A percentile compares a stretch with the other conserved stretches of the same genome.
Conservation (phyloP, 2,888 invertebrate genomes). For the Ferdinandea cuprea region DNA sequence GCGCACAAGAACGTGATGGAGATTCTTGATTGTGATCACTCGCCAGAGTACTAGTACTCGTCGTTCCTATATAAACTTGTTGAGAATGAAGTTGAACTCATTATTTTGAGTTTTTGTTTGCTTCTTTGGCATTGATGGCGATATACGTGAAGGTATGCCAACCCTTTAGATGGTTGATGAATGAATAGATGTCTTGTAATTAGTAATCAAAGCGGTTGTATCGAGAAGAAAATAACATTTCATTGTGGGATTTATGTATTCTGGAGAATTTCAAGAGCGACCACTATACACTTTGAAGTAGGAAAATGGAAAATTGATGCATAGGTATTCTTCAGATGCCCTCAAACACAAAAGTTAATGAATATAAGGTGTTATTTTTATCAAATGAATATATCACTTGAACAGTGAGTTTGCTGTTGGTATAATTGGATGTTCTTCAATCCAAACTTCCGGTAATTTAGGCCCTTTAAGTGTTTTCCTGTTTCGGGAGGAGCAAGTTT, state of each 20-base stretch:
- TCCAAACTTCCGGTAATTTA: too few relatives aligned
- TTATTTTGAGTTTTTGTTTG: constrained; percentile 47
- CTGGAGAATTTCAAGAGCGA: background rate
- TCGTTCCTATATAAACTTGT: constrained; percentile 2
- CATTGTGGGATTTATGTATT: constrained; percentile 20
- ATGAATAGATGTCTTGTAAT: constrained; percentile 25
- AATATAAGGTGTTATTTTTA: background rate
- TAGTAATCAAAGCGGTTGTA: constrained; percentile 33
- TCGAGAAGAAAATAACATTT: constrained; percentile 10
- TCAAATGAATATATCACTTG: background rate
- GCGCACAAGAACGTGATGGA: constrained; percentile 63
- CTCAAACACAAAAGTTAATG: background rate
- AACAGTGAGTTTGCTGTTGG: background rate
- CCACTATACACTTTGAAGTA: background rate
- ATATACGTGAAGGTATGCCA: constrained; percentile 9
- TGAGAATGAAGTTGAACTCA: constrained; percentile 59
- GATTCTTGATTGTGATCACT: constrained; percentile 57
- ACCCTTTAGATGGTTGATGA: constrained; percentile 23
- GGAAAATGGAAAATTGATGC: background rate
- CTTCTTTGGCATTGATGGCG: background rate
- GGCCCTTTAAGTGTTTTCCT: too few relatives aligned
- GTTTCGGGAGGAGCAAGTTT: too few relatives aligned
- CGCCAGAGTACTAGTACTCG: background rate
- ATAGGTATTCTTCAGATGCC: constrained; percentile 3
- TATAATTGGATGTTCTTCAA: too few relatives aligned